phyloP scores from a whole-genome alignment of 2,888 invertebrate genomes.

The Ischnus inquisitorius region DNA sequence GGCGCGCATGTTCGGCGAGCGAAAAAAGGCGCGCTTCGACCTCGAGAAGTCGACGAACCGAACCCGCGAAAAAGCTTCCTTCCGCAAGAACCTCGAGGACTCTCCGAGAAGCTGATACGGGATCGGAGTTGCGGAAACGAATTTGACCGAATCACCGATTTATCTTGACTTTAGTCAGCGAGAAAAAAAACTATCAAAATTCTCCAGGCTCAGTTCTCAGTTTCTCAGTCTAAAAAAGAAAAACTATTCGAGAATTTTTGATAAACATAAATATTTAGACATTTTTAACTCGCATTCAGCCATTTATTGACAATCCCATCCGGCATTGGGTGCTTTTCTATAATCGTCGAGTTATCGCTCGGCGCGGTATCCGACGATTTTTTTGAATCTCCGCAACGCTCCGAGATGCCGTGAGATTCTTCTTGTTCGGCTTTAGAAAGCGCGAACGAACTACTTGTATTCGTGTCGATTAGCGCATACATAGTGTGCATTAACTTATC shows the following conservation, averaged over 20 bases:
- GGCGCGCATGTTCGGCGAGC: slow-evolving; percentile 16
- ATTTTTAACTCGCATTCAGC: neutral
- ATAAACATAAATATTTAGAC: neutral
- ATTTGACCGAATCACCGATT: slow-evolving; percentile 8
- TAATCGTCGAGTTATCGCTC: neutral
- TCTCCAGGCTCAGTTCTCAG: too few relatives aligned
- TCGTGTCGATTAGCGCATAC: slow-evolving; percentile 11
- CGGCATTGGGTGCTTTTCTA: neutral
- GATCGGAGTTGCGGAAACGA: neutral
- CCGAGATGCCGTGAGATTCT: neutral
- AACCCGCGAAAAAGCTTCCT: slow-evolving; percentile 40
- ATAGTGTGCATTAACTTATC: neutral
- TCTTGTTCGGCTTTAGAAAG: slow-evolving; percentile 46
- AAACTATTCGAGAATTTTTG: neutral
- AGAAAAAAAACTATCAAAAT: neutral
- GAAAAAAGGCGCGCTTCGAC: slow-evolving; percentile 19
- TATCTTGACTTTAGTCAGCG: neutral
- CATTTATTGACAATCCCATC: neutral
- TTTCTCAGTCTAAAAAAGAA: too few relatives aligned
- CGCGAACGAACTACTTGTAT: slow-evolving; percentile 3
- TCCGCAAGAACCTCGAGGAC: slow-evolving; percentile 39
- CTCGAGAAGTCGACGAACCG: slow-evolving; percentile 43
- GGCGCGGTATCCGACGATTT: neutral
- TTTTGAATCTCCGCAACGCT: too few relatives aligned
- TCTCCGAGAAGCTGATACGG: neutral